Conservation (phyloP, 2,797 vertebrate genomes). For the Salarias fasciatus region DNA sequence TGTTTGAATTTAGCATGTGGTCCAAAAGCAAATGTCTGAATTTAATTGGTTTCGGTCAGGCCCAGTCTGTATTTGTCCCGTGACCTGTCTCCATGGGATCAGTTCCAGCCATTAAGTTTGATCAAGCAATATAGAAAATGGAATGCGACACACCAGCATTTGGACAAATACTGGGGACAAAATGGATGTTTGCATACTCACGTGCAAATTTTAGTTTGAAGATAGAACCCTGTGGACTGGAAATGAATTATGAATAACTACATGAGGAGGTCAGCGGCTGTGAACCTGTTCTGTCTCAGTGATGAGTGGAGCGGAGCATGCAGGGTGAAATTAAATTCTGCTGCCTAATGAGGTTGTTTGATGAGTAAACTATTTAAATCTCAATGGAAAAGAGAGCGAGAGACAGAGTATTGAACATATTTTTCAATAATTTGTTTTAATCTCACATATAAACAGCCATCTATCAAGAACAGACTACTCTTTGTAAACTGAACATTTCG, state of each 20-base stretch:
- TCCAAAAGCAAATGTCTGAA: no score
- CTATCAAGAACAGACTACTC: neutral
- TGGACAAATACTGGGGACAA: no score
- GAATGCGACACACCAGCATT: no score
- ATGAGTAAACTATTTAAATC: neutral
- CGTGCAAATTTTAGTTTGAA: neutral
- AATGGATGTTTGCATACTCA: neutral
- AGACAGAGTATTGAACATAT: neutral
- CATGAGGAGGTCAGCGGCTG: constrained; percentile 1
- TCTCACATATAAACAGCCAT: neutral
- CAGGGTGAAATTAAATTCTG: constrained; percentile 4
- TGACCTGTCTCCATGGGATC: no score
- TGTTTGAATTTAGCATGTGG: no score
- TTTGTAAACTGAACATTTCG: neutral
- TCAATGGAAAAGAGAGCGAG: neutral
- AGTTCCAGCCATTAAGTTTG: no score
- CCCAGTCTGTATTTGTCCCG: no score
- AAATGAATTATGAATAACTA: constrained; percentile 1
- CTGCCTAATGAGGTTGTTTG: constrained; percentile 7
- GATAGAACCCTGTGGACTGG: neutral
- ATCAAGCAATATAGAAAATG: no score
- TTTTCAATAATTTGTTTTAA: neutral
- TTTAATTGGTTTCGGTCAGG: no score
- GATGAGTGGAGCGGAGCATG: neutral
- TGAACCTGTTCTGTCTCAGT: neutral